Base-by-base conservation (phyloP, 2,113 vertebrate species). In the Cariama cristata region DNA sequence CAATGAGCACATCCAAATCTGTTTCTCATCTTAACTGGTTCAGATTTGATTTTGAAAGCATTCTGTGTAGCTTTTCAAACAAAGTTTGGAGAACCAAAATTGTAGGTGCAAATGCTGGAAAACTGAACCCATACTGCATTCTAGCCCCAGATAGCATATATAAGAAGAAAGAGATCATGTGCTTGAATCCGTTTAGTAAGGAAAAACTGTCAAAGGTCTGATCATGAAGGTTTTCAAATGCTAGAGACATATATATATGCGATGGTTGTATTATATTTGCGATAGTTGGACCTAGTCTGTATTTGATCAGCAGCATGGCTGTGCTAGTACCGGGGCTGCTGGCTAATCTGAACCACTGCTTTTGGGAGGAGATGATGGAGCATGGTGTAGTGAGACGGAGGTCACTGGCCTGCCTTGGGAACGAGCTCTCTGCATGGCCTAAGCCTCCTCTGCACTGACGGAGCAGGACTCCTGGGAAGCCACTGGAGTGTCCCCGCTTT, bases 201-300 rank as follows among this genome's bases (percentile, higher is more conserved):
- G 44, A 81, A 71, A 80, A 76, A 14, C 55, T 80, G 42, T 8
- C 30, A 64, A 49, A 24, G 17, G 32, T 52, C 35, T 24, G 35
- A 40, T 19, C 23, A 27, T 73, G 45, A 79, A 75, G 33, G 32
- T 85, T 88, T 60, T 72, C n/a, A 86, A 38, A 67, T 45, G 23
- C 16, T 44, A 11, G 20, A 42, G 27, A 38, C 1, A 3, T 16
- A 2, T 10, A 13, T 40, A 5, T 59, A 1, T 30, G 22, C 3
- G 2, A 12, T 44, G 0, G 18, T 44, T 74, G 10, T 50, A 8
- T 72, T 63, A 13, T n/a, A 12, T 32, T 19, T 49, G 45, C 3
- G 2, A 9, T 66, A 79, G 40, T 42, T 44, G 23, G 23, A 79
- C 19, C 32, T 62, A 7, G 42, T 79, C 47, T 1, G 0, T 77